A percentile compares a stretch with the other conserved stretches of the same genome.
Conservation (phyloP, 2,797 vertebrate species). For the Lepidocolaptes lacrymiger region DNA sequence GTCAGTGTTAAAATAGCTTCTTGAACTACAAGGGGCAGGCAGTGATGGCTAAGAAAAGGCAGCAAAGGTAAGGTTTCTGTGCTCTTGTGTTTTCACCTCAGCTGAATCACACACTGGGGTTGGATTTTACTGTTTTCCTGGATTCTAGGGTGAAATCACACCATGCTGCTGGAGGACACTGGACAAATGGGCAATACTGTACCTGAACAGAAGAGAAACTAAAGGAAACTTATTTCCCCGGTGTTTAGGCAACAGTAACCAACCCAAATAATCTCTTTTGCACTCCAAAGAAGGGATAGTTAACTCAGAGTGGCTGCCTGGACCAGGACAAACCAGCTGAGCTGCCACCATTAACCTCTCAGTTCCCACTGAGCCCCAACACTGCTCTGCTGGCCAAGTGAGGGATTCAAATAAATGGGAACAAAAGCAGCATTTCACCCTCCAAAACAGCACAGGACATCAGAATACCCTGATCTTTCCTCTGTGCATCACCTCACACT, state of each 20-base stretch:
- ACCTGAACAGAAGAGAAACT: neutral
- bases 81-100: neutral
- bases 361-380: neutral
- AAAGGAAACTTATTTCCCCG: neutral
- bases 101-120: neutral
- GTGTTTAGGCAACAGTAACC: neutral
- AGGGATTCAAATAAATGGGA: neutral
- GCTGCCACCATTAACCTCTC: neutral
- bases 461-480: neutral
- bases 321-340: neutral
- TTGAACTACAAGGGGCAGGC: neutral
- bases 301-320: neutral
- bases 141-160: neutral
- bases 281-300: neutral
- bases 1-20: constrained; percentile 54
- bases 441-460: neutral
- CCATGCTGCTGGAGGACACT: neutral
- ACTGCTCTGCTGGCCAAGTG: neutral
- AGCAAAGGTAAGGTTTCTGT: constrained; percentile 18
- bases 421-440: neutral
- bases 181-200: neutral
- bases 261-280: neutral
- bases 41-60: neutral
- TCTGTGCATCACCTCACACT: neutral
- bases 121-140: constrained; percentile 19